Evolutionary conservation across 2,797 vertebrate genomes (phyloP).

Genomic region (Urocyon cinereoargenteus): DNA sequence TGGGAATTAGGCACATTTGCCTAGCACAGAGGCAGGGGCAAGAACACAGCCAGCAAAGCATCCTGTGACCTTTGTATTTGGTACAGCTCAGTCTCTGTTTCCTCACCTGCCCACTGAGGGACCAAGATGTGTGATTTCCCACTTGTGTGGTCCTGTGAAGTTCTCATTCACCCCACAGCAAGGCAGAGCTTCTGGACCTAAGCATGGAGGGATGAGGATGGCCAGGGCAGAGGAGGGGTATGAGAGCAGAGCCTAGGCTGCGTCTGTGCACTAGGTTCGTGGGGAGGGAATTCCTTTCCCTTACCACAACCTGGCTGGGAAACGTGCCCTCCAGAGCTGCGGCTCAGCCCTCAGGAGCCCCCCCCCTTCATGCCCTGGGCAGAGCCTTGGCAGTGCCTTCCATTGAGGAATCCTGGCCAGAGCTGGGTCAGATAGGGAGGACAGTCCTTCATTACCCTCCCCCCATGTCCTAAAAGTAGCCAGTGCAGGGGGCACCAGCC

Average conservation of each 20-base stretch:
- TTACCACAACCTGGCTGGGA: not conserved
- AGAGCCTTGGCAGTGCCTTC: not conserved
- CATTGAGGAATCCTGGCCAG: not conserved
- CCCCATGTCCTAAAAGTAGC: not conserved
- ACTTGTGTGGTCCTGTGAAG: not conserved
- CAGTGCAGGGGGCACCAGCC: not conserved
- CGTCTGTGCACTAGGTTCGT: not conserved
- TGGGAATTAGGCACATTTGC: not conserved
- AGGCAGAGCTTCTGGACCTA: not conserved
- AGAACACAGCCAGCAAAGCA: not conserved
- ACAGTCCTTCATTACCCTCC: not conserved
- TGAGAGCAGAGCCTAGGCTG: not conserved
- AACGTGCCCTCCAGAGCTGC: not conserved
- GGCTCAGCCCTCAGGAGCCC: not conserved
- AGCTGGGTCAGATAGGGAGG: not conserved
- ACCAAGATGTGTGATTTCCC: not conserved
- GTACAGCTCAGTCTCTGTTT: not conserved
- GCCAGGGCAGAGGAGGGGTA: fast-evolving
- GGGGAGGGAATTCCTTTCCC: not conserved
- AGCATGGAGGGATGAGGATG: not conserved
- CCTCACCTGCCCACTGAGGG: not conserved
- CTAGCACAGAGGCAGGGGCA: too few relatives aligned
- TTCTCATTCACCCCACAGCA: not conserved
- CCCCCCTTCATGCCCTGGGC: not conserved
- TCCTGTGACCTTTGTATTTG: not conserved